Percentiles rank a stretch among this genome's conserved stretches.
Evolutionary conservation across 2,888 invertebrate genomes (phyloP).

Genomic region (Sylvicola fuscatus): DNA sequence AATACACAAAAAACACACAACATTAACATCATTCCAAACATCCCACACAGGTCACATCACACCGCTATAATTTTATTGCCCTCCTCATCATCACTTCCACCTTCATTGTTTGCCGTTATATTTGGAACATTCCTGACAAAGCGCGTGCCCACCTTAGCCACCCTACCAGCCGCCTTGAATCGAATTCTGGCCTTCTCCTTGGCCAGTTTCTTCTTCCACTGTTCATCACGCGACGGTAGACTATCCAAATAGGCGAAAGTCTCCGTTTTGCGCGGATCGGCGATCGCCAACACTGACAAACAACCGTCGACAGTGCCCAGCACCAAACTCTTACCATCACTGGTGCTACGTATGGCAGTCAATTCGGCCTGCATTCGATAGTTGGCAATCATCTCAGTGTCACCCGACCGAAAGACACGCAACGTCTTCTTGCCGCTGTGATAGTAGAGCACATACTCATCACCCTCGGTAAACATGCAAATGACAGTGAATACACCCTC

Average conservation of each 20-base stretch:
- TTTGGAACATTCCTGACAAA: conserved; percentile 5
- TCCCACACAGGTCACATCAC: too few species aligned
- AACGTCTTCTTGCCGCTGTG: conserved; percentile 90
- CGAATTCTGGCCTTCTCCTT: conserved; percentile 40
- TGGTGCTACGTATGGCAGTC: conserved; percentile 63
- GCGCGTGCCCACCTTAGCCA: conserved; percentile 30
- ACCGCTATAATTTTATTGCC: too few species aligned
- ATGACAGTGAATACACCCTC: conserved; percentile 96
- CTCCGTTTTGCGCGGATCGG: conserved; percentile 44
- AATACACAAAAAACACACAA: too few species aligned
- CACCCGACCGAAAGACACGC: conserved; percentile 74
- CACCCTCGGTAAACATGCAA: conserved; percentile 81
- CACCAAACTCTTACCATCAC: conserved; percentile 63
- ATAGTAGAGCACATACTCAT: conserved; percentile 91
- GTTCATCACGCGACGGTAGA: conserved; percentile 48
- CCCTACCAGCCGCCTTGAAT: conserved; percentile 44
- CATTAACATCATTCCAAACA: too few species aligned
- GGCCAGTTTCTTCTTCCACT: conserved; percentile 47
- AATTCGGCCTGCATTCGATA: conserved; percentile 79
- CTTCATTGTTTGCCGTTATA: too few species aligned
- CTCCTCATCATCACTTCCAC: too few species aligned
- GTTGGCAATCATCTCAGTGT: conserved; percentile 83
- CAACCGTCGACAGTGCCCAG: conserved; percentile 88
- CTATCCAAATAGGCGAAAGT: conserved; percentile 39
- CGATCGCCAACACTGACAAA: conserved; percentile 69